Conservation (phyloP, 2,797 vertebrate genomes). For the Gambelia wislizenii region DNA sequence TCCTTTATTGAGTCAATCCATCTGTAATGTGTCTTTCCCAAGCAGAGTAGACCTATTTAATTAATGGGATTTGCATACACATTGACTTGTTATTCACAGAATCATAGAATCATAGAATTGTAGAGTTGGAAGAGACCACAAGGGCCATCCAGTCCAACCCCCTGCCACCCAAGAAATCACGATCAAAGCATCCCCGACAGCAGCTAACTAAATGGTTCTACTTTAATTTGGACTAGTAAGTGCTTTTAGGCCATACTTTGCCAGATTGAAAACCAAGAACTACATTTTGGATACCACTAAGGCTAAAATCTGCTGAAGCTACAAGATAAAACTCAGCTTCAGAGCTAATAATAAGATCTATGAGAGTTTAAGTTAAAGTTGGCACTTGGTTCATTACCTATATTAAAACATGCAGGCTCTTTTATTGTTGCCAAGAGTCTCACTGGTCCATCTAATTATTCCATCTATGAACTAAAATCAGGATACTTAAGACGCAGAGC, state of each 20-base stretch:
- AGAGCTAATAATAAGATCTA: not conserved
- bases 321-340: not conserved
- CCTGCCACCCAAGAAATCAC: no score
- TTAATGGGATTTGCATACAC: no score
- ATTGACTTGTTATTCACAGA: no score
- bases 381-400: conserved; percentile 3
- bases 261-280: not conserved
- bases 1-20: no score
- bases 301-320: not conserved
- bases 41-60: no score
- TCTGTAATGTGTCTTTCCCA: no score
- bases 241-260: not conserved
- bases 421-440: conserved; percentile 9
- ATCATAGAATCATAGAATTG: no score
- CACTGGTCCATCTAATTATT: conserved; percentile 12
- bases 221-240: no score
- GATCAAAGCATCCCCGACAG: no score
- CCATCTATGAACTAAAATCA: conserved; percentile 25
- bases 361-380: not conserved
- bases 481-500: not conserved
- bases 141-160: no score
- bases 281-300: not conserved
- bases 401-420: not conserved
- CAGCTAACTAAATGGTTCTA: no score
- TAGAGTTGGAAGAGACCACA: no score